phyloP scores from a whole-genome alignment of 1,140 invertebrate genomes.

The Meloidogyne exigua region DNA sequence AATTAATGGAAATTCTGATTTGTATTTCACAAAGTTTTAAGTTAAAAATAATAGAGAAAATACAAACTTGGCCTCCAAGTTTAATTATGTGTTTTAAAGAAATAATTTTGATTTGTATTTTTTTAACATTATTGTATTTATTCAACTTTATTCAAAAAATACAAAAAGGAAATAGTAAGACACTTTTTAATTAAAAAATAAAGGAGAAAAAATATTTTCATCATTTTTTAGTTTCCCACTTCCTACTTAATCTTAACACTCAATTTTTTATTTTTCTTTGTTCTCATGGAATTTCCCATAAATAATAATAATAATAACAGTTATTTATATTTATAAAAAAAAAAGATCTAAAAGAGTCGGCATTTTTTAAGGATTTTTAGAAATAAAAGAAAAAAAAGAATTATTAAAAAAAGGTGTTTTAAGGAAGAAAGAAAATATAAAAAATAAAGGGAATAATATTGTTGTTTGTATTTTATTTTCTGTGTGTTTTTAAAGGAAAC shows the following conservation, averaged over 20 bases:
- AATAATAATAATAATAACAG: conserved; percentile 2
- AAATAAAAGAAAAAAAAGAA: not conserved
- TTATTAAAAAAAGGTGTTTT: not conserved
- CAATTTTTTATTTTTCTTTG: not conserved
- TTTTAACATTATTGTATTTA: no score
- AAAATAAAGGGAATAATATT: not conserved
- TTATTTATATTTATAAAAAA: not conserved
- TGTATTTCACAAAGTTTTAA: no score
- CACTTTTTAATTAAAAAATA: no score
- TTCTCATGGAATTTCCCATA: not conserved
- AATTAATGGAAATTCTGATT: no score
- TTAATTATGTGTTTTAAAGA: no score
- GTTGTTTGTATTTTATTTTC: not conserved
- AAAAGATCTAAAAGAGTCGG: not conserved
- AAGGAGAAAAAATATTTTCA: no score
- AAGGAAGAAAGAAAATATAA: not conserved
- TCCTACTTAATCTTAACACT: not conserved
- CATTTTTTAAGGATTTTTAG: not conserved
- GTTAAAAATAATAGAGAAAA: no score
- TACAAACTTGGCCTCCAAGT: no score
- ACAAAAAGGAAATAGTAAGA: no score
- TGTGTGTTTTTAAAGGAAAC: not conserved
- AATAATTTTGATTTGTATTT: no score
- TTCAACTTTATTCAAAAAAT: no score
- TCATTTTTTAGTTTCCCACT: not conserved